Evolutionary conservation across 2,113 vertebrate species (phyloP).

Genomic region (Bos indicus): DNA sequence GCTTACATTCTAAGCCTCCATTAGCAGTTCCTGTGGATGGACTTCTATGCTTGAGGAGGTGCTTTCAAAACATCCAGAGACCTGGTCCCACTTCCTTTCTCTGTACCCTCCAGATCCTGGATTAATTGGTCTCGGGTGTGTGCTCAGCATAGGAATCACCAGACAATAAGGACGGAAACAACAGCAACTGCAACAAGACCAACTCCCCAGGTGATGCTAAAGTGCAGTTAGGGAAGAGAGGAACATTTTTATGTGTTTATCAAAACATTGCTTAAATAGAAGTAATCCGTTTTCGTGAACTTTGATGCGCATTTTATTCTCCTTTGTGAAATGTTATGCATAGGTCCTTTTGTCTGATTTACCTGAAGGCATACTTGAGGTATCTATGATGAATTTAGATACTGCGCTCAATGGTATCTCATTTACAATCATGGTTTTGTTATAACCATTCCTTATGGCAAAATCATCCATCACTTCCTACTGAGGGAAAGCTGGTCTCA

Average conservation of each 20-base stretch:
- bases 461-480: neutral
- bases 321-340: neutral
- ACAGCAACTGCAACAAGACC: neutral
- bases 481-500: neutral
- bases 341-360: neutral
- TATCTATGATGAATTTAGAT: neutral
- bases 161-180: neutral
- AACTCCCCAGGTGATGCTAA: neutral
- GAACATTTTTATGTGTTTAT: neutral
- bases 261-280: neutral
- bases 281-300: neutral
- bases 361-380: neutral
- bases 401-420: neutral
- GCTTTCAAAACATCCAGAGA: neutral
- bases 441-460: neutral
- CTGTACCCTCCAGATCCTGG: neutral
- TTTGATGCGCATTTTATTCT: neutral
- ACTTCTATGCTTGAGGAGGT: neutral
- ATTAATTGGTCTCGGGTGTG: neutral
- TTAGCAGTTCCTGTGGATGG: neutral
- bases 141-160: neutral
- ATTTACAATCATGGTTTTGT: neutral
- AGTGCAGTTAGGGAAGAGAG: neutral
- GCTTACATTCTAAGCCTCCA: neutral
- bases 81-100: neutral